Conservation (phyloP, 2,888 invertebrate genomes). For the Thymelicus sylvestris region DNA sequence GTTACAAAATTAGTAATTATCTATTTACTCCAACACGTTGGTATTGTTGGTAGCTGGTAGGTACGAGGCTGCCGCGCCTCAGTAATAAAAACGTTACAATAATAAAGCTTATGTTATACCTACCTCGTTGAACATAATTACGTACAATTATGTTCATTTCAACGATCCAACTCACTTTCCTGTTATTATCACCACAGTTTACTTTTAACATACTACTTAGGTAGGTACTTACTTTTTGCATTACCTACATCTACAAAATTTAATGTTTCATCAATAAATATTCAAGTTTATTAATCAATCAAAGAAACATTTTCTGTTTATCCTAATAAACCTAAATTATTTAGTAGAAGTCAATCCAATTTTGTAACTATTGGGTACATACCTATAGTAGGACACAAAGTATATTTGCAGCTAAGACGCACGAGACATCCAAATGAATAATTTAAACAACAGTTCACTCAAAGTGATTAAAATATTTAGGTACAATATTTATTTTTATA, state of each 20-base stretch:
- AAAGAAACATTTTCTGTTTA: constrained; percentile 38
- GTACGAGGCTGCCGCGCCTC: constrained; percentile 2
- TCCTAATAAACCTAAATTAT: not conserved
- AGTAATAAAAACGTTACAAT: constrained; percentile 7
- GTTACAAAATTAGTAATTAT: no score
- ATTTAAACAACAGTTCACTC: no score
- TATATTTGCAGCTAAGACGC: no score
- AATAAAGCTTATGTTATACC: constrained; percentile 5
- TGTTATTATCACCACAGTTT: constrained; percentile 20
- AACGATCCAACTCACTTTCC: constrained; percentile 11
- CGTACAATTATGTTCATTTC: constrained; percentile 2
- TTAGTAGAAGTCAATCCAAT: no score
- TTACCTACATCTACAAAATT: constrained; percentile 7
- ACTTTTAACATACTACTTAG: not conserved
- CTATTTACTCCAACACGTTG: no score
- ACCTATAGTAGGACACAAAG: no score
- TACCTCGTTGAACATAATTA: not conserved
- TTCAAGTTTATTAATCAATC: constrained; percentile 36
- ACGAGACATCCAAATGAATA: no score
- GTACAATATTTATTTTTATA: no score
- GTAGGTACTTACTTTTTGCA: constrained; percentile 5
- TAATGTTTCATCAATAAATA: constrained; percentile 33
- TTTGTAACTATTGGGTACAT: no score
- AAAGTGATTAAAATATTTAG: no score
- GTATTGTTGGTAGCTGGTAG: constrained; percentile 23